These are phyloP conservation scores for Lucifuga dentata DNA, from an alignment of 2,113 vertebrate species.

Conservation along the genomic window DNA sequence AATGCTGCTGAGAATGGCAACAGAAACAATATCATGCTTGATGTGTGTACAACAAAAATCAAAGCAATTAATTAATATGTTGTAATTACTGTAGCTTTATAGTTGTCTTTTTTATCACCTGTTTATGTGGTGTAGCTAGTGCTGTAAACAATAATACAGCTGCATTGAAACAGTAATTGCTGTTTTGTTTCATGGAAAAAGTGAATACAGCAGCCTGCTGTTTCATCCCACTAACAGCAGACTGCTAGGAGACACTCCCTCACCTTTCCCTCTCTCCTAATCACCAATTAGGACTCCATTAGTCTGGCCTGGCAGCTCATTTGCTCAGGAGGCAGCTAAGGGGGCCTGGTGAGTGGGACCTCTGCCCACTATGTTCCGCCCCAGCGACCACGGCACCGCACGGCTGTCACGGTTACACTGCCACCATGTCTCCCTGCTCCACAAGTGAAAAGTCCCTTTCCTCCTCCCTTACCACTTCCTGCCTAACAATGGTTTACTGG, in stretches of 20 bases:
- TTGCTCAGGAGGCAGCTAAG: constrained; percentile 88
- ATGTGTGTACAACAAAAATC: background rate
- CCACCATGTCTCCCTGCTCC: constrained; percentile 56
- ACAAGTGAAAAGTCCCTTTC: constrained; percentile 60
- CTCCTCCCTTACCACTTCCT: constrained; percentile 59
- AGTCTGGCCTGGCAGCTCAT: constrained; percentile 95
- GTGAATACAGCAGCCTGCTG: constrained; percentile 78
- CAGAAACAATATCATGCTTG: background rate
- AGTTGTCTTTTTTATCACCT: constrained; percentile 4
- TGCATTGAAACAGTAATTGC: constrained; percentile 51
- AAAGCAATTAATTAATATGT: constrained; percentile 28
- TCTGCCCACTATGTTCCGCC: constrained; percentile 89
- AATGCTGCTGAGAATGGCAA: constrained; percentile 1
- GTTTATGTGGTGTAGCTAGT: constrained; percentile 17
- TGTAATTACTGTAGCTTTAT: constrained; percentile 14
- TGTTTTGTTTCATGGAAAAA: constrained; percentile 37
- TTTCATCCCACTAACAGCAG: constrained; percentile 58
- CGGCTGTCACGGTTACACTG: constrained; percentile 84
- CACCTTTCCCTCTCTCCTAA: constrained; percentile 89
- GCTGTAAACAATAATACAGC: constrained; percentile 40
- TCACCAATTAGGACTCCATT: constrained; percentile 99
- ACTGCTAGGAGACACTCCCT: constrained; percentile 70
- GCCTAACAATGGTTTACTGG: constrained; percentile 84
- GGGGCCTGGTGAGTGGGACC: constrained; percentile 86
- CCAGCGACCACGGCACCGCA: constrained; percentile 79